Base-by-base conservation (phyloP, 2,797 vertebrate genomes). In the Paguma larvata region DNA sequence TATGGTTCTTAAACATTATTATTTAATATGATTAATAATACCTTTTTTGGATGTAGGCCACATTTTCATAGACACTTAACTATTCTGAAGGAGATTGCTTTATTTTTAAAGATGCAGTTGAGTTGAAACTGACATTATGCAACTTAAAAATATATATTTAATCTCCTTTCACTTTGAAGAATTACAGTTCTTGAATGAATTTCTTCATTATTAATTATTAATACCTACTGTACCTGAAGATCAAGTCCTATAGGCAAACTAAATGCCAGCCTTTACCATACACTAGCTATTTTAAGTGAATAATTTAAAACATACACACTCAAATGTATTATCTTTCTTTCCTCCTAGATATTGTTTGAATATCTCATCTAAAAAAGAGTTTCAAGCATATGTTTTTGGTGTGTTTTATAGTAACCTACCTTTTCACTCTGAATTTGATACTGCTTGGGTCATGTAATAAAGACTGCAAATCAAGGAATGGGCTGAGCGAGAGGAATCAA, bases 11-110 rank as follows among this genome's bases (percentile, higher is more conserved):
- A 96, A 97, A 82, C 53, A 86, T 98, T 98, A 97, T 98, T 97
- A 98, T 97, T 98, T 97, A 98, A 98, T 63, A 91, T 94, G 91
- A 92, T 87, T 98, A 98, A 98, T 97, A 94, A 93, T 96, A 97
- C 75, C 78, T 98, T 97, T 94, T 75, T 94, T 90, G 88, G 89
- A 93, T 87, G 97, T 95, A 27, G 48, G 94, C 91, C 96, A 51
- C 92, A 48, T 98, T 96, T 89, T 65, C 87, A 63, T 77, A 97
- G 88, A 62, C 94, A 93, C 87, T 80, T 70, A 91, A 92, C 83
- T 86, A 62, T 98, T 97, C 95, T 73, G 95, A 97, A 98, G 94
- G 72, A 97, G 89, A 78, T 41, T 13, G 44, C 53, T 93, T 95
- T 95, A 77, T 94, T 96, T 97, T 92, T 53, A 92, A 97, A 96